A percentile compares a stretch with the other conserved stretches of the same genome.
These are phyloP conservation scores for Eristalis intricaria DNA, from an alignment of 2,888 invertebrate genomes.

Conservation along the genomic window DNA sequence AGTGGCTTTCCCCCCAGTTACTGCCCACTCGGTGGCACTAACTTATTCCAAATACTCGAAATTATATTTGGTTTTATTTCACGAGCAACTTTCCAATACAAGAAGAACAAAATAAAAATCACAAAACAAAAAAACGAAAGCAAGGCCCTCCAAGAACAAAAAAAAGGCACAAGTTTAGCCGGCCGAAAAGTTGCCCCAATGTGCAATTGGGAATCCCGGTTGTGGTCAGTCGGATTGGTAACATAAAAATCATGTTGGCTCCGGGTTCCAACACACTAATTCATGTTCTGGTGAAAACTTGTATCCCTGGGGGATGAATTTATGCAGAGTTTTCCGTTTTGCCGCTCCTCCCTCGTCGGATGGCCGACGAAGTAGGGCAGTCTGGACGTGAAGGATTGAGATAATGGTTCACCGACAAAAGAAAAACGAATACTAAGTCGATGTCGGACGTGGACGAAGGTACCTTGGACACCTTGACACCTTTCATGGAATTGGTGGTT, in stretches of 20 bases:
- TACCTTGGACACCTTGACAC: neutral
- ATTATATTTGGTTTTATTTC: slow-evolving; percentile 46
- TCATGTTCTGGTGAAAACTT: slow-evolving; percentile 27
- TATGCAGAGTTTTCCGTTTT: slow-evolving; percentile 19
- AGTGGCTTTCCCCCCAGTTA: slow-evolving; percentile 28
- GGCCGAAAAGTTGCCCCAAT: slow-evolving; percentile 31
- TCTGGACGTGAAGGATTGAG: neutral
- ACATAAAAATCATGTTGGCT: slow-evolving; percentile 47
- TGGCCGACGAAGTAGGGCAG: neutral
- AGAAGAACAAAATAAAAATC: slow-evolving; percentile 5
- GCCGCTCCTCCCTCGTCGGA: neutral
- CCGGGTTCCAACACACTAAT: slow-evolving; percentile 33
- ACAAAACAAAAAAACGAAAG: neutral
- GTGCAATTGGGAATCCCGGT: slow-evolving; percentile 37
- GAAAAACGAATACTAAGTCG: neutral
- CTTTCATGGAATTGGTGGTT: neutral
- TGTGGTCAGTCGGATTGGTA: slow-evolving; percentile 47
- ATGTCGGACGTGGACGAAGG: neutral
- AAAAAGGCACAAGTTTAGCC: slow-evolving; percentile 17
- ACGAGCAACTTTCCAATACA: slow-evolving; percentile 29
- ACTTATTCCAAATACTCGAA: slow-evolving; percentile 57
- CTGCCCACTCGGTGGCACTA: slow-evolving; percentile 56
- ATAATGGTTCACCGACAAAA: neutral
- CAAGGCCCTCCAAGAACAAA: neutral
- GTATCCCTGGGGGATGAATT: slow-evolving; percentile 19